A percentile compares a stretch with the other conserved stretches of the same genome.
These are phyloP conservation scores for Protobothrops flavoviridis DNA, from an alignment of 2,113 vertebrate species.

Conservation along the genomic window DNA sequence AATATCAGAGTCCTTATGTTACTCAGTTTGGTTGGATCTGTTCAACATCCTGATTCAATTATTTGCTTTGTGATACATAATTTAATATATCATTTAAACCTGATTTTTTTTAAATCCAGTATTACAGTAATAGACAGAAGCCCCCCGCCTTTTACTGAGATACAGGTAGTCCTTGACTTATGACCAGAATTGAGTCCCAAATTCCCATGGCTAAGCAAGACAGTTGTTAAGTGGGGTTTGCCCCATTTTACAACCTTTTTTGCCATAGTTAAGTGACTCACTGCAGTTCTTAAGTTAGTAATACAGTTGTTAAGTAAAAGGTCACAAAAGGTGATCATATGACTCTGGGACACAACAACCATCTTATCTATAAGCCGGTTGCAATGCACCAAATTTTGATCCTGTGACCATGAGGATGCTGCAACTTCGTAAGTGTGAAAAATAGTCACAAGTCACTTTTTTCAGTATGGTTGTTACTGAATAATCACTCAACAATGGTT, in stretches of 20 bases:
- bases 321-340: neutral
- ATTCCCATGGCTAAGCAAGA: neutral
- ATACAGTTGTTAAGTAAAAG: neutral
- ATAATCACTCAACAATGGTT: neutral
- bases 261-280: neutral
- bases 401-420: neutral
- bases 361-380: neutral
- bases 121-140: neutral
- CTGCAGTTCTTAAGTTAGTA: neutral
- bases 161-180: neutral
- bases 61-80: slow-evolving; percentile 29
- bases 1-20: slow-evolving; percentile 32
- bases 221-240: neutral
- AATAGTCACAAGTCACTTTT: neutral
- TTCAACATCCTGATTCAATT: slow-evolving; percentile 21
- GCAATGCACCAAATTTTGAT: neutral
- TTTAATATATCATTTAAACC: slow-evolving; percentile 23
- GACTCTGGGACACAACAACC: neutral
- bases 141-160: neutral
- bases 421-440: neutral
- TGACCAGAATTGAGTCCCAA: neutral
- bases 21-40: slow-evolving; percentile 1
- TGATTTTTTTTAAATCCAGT: neutral
- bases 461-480: neutral
- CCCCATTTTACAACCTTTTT: neutral